A percentile compares a stretch with the other conserved stretches of the same genome.
Evolutionary conservation across 2,113 vertebrate species (phyloP).

Genomic region (Peromyscus polionotus): DNA sequence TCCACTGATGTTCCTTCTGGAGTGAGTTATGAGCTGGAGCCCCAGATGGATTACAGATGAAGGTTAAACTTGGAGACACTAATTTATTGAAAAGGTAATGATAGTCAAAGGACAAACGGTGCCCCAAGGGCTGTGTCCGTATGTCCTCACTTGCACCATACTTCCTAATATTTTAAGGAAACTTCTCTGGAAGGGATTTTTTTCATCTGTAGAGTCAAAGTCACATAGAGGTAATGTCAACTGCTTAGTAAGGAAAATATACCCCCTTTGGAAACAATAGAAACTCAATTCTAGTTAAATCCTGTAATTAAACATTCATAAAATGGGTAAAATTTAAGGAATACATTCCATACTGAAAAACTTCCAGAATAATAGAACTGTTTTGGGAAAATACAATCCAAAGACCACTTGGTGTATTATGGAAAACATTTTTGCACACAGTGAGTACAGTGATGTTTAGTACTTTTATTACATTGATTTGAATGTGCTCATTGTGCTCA

Average conservation of each 20-base stretch:
- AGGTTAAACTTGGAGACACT: slow-evolving; percentile 86
- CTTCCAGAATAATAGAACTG: not conserved
- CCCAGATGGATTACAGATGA: slow-evolving; percentile 84
- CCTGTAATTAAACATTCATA: slow-evolving; percentile 44
- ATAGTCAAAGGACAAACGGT: slow-evolving; percentile 72
- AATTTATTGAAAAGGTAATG: slow-evolving; percentile 87
- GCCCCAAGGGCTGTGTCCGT: slow-evolving; percentile 38
- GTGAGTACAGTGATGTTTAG: not conserved
- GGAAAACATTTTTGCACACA: slow-evolving; percentile 44
- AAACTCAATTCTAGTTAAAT: slow-evolving; percentile 59
- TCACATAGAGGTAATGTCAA: slow-evolving; percentile 41
- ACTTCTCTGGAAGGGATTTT: slow-evolving; percentile 27
- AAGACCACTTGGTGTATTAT: not conserved
- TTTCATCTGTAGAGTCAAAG: not conserved
- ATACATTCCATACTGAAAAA: slow-evolving; percentile 35
- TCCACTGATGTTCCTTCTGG: slow-evolving; percentile 81
- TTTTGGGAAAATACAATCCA: not conserved
- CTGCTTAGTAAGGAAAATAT: slow-evolving; percentile 50
- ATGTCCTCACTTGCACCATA: slow-evolving; percentile 48
- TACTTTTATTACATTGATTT: not conserved
- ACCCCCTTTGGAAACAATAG: slow-evolving; percentile 42
- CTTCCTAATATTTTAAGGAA: slow-evolving; percentile 11
- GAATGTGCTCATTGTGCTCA: not conserved
- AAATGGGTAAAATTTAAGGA: slow-evolving; percentile 57
- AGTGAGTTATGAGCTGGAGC: slow-evolving; percentile 85